A percentile compares a stretch with the other conserved stretches of the same genome.
phyloP scores from a whole-genome alignment of 2,888 invertebrate species.

The Neoitamus cyanurus region DNA sequence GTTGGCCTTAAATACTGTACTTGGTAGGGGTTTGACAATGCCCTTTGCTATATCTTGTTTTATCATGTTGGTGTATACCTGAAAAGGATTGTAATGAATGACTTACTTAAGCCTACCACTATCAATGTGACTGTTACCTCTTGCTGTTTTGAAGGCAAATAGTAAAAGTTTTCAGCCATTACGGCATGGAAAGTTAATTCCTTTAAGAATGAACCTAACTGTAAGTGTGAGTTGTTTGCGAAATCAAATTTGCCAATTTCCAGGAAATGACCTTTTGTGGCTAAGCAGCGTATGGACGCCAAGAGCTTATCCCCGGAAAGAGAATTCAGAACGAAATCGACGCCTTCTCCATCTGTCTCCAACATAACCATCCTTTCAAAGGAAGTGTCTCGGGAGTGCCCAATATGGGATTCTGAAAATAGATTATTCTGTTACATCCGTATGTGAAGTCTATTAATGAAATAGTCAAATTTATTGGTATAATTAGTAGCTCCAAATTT shows the following conservation, averaged over 20 bases:
- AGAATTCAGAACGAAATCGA: conserved; percentile 93
- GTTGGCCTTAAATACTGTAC: conserved; percentile 72
- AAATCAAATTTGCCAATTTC: conserved; percentile 91
- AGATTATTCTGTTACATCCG: too few relatives aligned
- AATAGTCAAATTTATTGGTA: too few relatives aligned
- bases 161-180: conserved; percentile 72
- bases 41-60: conserved; percentile 71
- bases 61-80: background rate
- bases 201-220: conserved; percentile 76
- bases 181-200: conserved; percentile 83
- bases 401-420: conserved; percentile 74
- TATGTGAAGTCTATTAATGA: too few relatives aligned
- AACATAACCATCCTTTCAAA: conserved; percentile 88
- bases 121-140: conserved; percentile 55
- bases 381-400: conserved; percentile 85
- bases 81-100: background rate
- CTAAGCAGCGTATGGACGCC: conserved; percentile 74
- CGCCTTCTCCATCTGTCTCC: conserved; percentile 86
- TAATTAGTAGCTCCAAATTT: too few relatives aligned
- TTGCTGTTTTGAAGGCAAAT: background rate
- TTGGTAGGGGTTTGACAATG: conserved; percentile 75
- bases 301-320: conserved; percentile 90
- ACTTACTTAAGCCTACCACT: background rate
- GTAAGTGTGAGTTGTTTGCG: conserved; percentile 73
- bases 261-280: conserved; percentile 75